A percentile compares a stretch with the other conserved stretches of the same genome.
Evolutionary conservation across 2,888 invertebrate genomes (phyloP).

Genomic region (Xanthia togata): DNA sequence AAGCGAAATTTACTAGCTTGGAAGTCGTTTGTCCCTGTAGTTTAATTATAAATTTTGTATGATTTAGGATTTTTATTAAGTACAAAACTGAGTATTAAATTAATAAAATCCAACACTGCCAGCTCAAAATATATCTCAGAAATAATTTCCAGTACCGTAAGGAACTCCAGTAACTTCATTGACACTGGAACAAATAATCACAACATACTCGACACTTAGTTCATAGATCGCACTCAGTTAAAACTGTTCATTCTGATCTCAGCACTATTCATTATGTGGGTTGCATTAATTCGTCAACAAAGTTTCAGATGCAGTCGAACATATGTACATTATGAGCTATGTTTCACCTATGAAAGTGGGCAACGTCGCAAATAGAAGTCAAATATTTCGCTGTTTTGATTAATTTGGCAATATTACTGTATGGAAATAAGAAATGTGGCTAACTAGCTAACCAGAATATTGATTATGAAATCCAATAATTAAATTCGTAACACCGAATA

Average conservation of each 20-base stretch:
- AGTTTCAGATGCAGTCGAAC: slow-evolving; percentile 39
- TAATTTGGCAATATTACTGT: too few species aligned
- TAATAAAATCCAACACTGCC: too few species aligned
- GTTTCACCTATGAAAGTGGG: too few species aligned
- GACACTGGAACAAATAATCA: background rate
- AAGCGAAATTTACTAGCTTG: background rate
- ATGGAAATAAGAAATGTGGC: too few species aligned
- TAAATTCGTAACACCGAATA: too few species aligned
- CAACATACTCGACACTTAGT: background rate
- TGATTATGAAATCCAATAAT: too few species aligned
- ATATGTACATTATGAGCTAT: background rate
- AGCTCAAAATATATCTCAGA: background rate
- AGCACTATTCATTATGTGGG: background rate
- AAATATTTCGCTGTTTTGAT: too few species aligned
- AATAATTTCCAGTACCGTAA: background rate
- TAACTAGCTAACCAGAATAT: too few species aligned
- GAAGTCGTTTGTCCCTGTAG: background rate
- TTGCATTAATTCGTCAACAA: slow-evolving; percentile 22
- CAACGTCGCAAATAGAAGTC: too few species aligned
- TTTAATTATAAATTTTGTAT: background rate
- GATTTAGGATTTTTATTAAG: background rate
- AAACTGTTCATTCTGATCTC: slow-evolving; percentile 2
- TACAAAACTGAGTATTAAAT: background rate
- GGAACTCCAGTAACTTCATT: background rate
- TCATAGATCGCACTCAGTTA: background rate